phyloP scores from a whole-genome alignment of 2,888 invertebrate genomes.

The Drosophila multiciliata region DNA sequence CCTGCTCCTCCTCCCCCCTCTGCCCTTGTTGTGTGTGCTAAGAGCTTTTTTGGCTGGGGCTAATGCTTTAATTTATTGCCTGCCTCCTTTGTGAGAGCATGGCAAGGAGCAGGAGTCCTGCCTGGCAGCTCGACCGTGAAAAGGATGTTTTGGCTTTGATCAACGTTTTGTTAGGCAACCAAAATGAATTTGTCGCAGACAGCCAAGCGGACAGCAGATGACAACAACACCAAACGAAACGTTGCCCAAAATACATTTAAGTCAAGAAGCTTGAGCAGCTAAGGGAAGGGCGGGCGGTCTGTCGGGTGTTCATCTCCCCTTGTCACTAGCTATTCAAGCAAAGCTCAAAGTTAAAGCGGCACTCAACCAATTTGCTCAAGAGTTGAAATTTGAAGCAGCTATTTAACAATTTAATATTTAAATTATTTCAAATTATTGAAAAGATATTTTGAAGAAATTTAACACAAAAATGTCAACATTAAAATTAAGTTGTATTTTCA shows the following conservation, averaged over 20 bases:
- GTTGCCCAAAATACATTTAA: slow-evolving; percentile 72
- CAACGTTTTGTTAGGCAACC: slow-evolving; percentile 80
- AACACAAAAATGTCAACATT: not conserved
- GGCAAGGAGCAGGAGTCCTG: slow-evolving; percentile 22
- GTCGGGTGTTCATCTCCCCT: no score
- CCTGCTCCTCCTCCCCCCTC: not conserved
- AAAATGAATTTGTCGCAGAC: slow-evolving; percentile 74
- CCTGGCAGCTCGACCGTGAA: slow-evolving; percentile 73
- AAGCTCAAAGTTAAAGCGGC: slow-evolving; percentile 64
- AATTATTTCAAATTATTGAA: not conserved
- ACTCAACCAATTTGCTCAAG: slow-evolving; percentile 11
- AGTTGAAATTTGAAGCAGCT: slow-evolving; percentile 13
- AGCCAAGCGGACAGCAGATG: slow-evolving; percentile 21
- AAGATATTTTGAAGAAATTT: not conserved
- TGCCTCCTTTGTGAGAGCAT: slow-evolving; percentile 65
- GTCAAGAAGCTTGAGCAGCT: slow-evolving; percentile 23
- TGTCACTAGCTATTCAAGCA: slow-evolving; percentile 50
- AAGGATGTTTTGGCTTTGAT: slow-evolving; percentile 80
- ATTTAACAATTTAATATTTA: slow-evolving; percentile 20
- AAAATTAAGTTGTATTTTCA: not conserved
- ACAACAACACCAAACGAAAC: slow-evolving; percentile 8
- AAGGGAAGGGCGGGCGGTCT: not conserved
- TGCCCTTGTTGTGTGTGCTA: slow-evolving; percentile 30
- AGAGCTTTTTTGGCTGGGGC: slow-evolving; percentile 72
- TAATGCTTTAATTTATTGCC: slow-evolving; percentile 80